Evolutionary conservation across 2,888 invertebrate genomes (phyloP).

Genomic region (Drosophila peninsularis): DNA sequence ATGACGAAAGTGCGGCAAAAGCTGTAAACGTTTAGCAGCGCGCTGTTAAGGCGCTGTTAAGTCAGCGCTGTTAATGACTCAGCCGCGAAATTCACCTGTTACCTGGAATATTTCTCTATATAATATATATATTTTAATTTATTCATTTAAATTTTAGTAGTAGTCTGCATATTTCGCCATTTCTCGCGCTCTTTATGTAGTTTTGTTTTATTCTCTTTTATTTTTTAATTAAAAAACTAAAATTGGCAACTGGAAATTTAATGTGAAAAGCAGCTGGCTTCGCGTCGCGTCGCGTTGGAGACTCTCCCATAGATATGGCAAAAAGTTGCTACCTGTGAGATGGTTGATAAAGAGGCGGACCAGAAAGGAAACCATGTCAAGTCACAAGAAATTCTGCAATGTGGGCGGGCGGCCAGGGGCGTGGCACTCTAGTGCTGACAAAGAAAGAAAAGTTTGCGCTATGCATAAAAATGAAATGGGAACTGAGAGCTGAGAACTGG

Average conservation of each 20-base stretch:
- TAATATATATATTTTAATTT: background rate
- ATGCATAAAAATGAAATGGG: slow-evolving; percentile 50
- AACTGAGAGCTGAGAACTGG: slow-evolving; percentile 27
- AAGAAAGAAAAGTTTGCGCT: slow-evolving; percentile 66
- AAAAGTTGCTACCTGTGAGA: slow-evolving; percentile 33
- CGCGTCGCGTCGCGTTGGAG: background rate
- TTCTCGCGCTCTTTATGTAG: slow-evolving; percentile 3
- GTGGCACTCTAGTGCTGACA: slow-evolving; percentile 46
- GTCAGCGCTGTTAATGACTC: slow-evolving; percentile 41
- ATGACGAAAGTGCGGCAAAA: slow-evolving; percentile 18
- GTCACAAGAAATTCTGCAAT: slow-evolving; percentile 66
- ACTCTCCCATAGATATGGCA: slow-evolving; percentile 16
- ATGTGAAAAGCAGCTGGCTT: slow-evolving; percentile 41
- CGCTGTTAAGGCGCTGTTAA: slow-evolving; percentile 43
- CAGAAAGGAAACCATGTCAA: slow-evolving; percentile 73
- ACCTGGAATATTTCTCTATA: background rate
- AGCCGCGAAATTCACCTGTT: slow-evolving; percentile 37
- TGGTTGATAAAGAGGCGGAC: slow-evolving; percentile 37
- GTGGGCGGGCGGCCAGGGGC: slow-evolving; percentile 38
- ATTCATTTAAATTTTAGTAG: slow-evolving; percentile 27
- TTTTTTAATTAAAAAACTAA: slow-evolving; percentile 60
- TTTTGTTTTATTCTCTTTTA: background rate
- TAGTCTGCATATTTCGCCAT: slow-evolving; percentile 1
- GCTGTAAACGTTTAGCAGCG: slow-evolving; percentile 39
- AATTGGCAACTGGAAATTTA: slow-evolving; percentile 56